A percentile compares a stretch with the other conserved stretches of the same genome.
Evolutionary conservation across 2,888 invertebrate species (phyloP).

Genomic region (Ophraella communa): DNA sequence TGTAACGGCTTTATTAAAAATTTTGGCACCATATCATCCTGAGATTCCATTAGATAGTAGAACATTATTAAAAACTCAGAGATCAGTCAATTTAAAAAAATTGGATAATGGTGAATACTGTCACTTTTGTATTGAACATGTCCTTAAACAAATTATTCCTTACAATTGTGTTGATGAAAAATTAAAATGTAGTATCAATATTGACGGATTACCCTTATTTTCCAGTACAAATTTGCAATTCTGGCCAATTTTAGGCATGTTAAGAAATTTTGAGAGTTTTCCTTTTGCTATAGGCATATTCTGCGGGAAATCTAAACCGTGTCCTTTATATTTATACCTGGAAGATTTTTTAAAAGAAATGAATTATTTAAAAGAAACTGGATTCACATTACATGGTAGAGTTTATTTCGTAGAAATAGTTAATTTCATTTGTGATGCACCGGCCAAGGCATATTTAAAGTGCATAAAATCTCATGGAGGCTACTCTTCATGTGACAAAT

Average conservation of each 20-base stretch:
- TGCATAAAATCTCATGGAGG: conserved; percentile 19
- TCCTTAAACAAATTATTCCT: too few species aligned
- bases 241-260: not conserved
- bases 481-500: conserved; percentile 23
- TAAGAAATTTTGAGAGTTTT: not conserved
- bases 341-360: not conserved
- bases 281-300: not conserved
- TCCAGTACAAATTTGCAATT: not conserved
- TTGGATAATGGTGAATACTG: too few species aligned
- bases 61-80: too few species aligned
- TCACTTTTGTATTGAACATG: too few species aligned
- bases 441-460: conserved; percentile 20
- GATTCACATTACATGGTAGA: not conserved
- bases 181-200: not conserved
- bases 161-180: not conserved
- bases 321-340: too few species aligned
- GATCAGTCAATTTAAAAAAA: too few species aligned
- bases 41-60: too few species aligned
- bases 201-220: not conserved
- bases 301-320: too few species aligned
- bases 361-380: not conserved
- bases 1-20: too few species aligned
- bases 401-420: not conserved
- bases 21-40: too few species aligned
- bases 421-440: conserved; percentile 22